Evolutionary conservation across 2,888 invertebrate species (phyloP), one percentile per base, ranked within the genome.

Genomic region (Meghimatium bilineatum): DNA sequence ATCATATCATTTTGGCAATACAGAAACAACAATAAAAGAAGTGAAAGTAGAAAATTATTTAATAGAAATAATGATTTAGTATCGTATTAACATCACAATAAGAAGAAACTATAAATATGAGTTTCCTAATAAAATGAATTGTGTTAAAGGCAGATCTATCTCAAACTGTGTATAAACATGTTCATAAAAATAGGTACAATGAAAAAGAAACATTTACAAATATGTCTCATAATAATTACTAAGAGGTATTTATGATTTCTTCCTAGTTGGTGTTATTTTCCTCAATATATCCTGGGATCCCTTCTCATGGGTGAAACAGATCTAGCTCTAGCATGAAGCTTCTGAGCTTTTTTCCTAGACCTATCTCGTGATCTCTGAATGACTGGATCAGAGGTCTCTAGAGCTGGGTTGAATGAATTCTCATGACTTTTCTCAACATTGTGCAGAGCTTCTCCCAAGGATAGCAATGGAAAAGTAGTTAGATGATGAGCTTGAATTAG

Each of bases 401-500:
- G 26, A 34, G 83, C 86, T 26, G 88, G 87, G 38, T 86, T 83
- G 71, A 90, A 89, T 44, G 90, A 87, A 17, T 90, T 90, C 14
- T 89, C 89, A 75, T 88, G 84, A 26, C 92, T 91, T 80, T 92
- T 92, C 66, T 91, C 91, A 88, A 93, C 90, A 86, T 92, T 92
- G 0, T 90, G 89, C 5, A 93, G 87, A 29, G 91, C 91, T 60
- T 90, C 91, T 78, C 93, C 93, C 72, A 93, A 88, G 26, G 90
- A 90, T 78, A 91, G 85, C 23, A 91, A 91, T 63, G 91, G 91
- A 84, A 92, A 90, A 10, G 92, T 89, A 77, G 83, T 66, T 17
- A 90, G 89, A 84, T 93, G 93, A 85, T 93, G 93, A 26, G 93
- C 92, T 63, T 93, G 90, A 84, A 94, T 92, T 36, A 94, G 90